Percentiles rank a stretch among this genome's conserved stretches.
These are phyloP conservation scores for Hippocampus abdominalis DNA, from an alignment of 2,113 vertebrate genomes.

Conservation along the genomic window DNA sequence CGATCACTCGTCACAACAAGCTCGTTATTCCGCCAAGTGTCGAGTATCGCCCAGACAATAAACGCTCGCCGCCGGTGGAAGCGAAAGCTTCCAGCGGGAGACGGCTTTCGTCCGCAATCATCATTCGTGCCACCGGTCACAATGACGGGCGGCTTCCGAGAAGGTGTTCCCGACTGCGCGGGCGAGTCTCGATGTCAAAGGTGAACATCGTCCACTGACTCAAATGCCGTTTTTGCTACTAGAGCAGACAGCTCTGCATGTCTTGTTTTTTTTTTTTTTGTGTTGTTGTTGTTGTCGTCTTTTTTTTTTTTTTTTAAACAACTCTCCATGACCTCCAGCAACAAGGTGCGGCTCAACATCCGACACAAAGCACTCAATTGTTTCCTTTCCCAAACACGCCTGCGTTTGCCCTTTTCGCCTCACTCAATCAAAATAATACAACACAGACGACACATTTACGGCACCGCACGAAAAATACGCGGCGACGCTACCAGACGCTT, in stretches of 20 bases:
- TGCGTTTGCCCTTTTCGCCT: conserved; percentile 25
- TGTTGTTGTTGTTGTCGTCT: neutral
- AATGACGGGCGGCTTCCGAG: too few species aligned
- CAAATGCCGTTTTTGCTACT: neutral
- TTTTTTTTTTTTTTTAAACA: neutral
- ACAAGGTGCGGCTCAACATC: neutral
- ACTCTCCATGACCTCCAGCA: neutral
- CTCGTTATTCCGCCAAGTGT: conserved; percentile 8
- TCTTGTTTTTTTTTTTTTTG: neutral
- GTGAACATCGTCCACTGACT: too few species aligned
- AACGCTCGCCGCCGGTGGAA: neutral
- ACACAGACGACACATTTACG: conserved; percentile 23
- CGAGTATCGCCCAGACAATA: neutral
- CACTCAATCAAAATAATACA: conserved; percentile 31
- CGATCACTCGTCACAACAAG: neutral
- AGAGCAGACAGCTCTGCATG: too few species aligned
- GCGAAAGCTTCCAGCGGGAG: neutral
- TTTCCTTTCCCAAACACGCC: conserved; percentile 22
- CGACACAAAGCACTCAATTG: neutral
- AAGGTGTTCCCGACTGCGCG: too few species aligned
- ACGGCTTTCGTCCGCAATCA: too few species aligned
- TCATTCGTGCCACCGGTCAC: neutral
- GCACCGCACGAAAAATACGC: conserved; percentile 6
- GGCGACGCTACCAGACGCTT: conserved; percentile 16
- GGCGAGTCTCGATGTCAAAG: too few species aligned